phyloP scores from a whole-genome alignment of 2,113 vertebrate genomes.

The Pedionomus torquatus region DNA sequence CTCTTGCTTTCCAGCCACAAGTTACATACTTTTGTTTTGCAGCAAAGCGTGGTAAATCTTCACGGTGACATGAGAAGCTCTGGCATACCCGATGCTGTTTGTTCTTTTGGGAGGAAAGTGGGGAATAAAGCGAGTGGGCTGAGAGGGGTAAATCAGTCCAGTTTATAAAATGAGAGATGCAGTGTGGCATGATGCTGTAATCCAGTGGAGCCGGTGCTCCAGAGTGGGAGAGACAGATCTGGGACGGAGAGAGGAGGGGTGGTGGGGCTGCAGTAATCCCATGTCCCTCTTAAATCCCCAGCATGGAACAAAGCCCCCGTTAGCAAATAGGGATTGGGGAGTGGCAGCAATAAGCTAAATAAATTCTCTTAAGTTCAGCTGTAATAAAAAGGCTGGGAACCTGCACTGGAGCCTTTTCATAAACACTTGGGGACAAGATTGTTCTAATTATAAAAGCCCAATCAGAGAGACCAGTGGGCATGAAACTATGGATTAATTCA shows the following conservation, averaged over 20 bases:
- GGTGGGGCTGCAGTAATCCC: not conserved
- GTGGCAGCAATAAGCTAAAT: conserved; percentile 24
- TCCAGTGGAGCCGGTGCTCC: not conserved
- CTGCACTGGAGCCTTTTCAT: not conserved
- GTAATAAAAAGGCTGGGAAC: not conserved
- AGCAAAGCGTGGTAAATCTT: not conserved
- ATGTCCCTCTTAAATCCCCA: not conserved
- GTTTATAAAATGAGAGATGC: not conserved
- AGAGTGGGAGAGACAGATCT: conserved; percentile 14
- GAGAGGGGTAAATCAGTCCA: not conserved
- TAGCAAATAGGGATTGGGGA: not conserved
- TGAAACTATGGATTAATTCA: conserved; percentile 30
- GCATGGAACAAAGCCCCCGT: not conserved
- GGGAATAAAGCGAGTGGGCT: not conserved
- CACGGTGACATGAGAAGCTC: not conserved
- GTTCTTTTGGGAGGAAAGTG: not conserved
- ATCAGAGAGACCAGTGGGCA: conserved; percentile 9
- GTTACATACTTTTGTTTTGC: not conserved
- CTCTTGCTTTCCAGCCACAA: not conserved
- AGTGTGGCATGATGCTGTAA: not conserved
- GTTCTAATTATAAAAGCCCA: conserved; percentile 44
- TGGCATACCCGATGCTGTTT: not conserved
- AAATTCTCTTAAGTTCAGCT: conserved; percentile 25
- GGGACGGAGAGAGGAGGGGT: not conserved
- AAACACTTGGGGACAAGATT: not conserved